Conservation (phyloP, 2,888 invertebrate genomes). For the Chrysolina americana region DNA sequence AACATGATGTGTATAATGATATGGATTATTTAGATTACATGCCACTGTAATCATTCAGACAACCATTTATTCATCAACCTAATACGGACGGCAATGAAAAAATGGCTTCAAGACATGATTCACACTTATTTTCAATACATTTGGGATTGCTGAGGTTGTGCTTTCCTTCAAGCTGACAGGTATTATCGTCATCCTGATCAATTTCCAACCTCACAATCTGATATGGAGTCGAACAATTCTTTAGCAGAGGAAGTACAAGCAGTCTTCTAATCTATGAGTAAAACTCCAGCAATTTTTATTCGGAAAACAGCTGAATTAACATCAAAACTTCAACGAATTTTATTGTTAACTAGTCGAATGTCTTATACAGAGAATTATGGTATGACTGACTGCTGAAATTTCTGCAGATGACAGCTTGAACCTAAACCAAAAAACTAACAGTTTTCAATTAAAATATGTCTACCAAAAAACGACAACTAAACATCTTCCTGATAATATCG, state of each 20-base stretch:
- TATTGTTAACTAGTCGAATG: not conserved
- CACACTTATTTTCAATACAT: not conserved
- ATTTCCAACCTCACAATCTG: conserved; percentile 26
- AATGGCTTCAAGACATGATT: not conserved
- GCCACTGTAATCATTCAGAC: conserved; percentile 20
- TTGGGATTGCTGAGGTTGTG: conserved; percentile 11
- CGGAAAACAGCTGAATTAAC: not conserved
- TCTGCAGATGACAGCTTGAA: too few relatives aligned
- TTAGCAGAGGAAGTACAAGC: conserved; percentile 22
- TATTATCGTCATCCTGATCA: not conserved
- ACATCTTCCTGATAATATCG: too few relatives aligned
- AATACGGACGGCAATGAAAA: not conserved
- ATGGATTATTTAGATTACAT: conserved; percentile 45
- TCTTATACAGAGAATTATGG: not conserved
- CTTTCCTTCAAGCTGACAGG: not conserved
- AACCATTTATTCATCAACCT: conserved; percentile 9
- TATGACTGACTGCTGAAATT: too few relatives aligned
- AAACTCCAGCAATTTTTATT: not conserved
- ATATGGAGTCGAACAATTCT: conserved; percentile 26
- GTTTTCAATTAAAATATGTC: too few relatives aligned
- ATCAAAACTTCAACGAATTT: not conserved
- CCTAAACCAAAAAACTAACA: too few relatives aligned
- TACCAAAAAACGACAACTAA: too few relatives aligned
- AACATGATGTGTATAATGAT: conserved; percentile 54
- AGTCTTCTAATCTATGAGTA: conserved; percentile 28